Conservation (phyloP, 2,888 invertebrate species). For the Pilophorus perplexus region DNA sequence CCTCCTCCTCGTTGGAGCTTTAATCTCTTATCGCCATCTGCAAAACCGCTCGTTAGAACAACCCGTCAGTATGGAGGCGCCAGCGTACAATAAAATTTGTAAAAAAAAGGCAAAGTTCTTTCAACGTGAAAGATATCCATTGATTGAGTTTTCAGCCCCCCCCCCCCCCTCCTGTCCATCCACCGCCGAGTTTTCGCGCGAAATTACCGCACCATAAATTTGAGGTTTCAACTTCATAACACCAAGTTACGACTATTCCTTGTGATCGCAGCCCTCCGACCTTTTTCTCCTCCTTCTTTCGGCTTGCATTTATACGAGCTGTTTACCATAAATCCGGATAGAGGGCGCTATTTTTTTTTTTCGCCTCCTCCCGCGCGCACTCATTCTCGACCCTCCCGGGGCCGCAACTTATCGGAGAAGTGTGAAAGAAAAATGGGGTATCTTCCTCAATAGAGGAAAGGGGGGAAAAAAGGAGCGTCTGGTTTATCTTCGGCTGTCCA, state of each 20-base stretch:
- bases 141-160: slow-evolving; percentile 5
- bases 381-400: no score
- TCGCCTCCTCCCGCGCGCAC: background rate
- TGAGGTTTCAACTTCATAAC: slow-evolving; percentile 36
- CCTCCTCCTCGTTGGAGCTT: no score
- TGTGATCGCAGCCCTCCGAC: slow-evolving; percentile 25
- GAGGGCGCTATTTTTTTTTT: slow-evolving; percentile 31
- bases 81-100: background rate
- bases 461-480: no score
- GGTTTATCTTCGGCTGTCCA: no score
- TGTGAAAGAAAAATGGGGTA: no score
- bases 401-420: no score
- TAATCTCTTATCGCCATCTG: no score
- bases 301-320: slow-evolving; percentile 42
- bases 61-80: no score
- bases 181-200: no score
- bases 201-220: no score
- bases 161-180: background rate
- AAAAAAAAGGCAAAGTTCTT: background rate
- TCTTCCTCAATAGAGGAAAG: no score
- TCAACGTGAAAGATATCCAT: background rate
- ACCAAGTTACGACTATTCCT: slow-evolving; percentile 38
- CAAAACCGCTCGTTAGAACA: background rate
- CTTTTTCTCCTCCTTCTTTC: slow-evolving; percentile 21
- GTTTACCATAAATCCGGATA: slow-evolving; percentile 37